Evolutionary conservation across 2,113 vertebrate species (phyloP), one percentile per base, ranked within the genome.

Genomic region (Aphyosemion australe): DNA sequence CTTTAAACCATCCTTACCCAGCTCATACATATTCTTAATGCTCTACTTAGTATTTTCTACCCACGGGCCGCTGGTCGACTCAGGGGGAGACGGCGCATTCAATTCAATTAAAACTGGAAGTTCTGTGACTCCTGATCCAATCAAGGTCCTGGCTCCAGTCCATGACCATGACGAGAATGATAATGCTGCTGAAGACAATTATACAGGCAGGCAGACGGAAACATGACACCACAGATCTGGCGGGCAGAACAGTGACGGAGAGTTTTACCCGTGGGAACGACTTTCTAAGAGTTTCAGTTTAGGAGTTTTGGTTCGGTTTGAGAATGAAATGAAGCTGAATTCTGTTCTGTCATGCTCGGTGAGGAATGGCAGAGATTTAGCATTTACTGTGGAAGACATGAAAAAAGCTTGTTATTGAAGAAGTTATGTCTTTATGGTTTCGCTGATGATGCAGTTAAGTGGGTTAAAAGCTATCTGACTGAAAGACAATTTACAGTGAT

Each of bases 21-120:
- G 56, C 60, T 78, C 69, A 61, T 82, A 70, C 74, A 80, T 73
- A 82, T 78, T 79, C 65, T 62, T 77, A 80, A 76, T 79, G 65
- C 63, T 21, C 78, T 69, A 64, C 72, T 79, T 74, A 52, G 61
- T 76, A 71, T 72, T 84, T 82, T 43, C 60, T 32, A 63, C 62
- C 75, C 79, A 79, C 0, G 32, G 72, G 76, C 71, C 49, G 13
- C 48, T 74, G 66, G 49, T 49, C 52, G 65, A 67, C 69, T 83
- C 78, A 58, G 34, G 65, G 71, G 71, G 72, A 78, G 68, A 67
- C 51, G 64, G 49, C 13, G 6, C 69, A 63, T 81, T 82, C 82
- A 76, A 87, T 84, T 89, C 81, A 85, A 88, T 87, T 87, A 79
- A 86, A 83, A 77, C 65, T 73, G 53, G 60, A 87, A 86, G 61